A percentile compares a stretch with the other conserved stretches of the same genome.
phyloP scores from a whole-genome alignment of 2,797 vertebrate species.

The Carduelis carduelis region DNA sequence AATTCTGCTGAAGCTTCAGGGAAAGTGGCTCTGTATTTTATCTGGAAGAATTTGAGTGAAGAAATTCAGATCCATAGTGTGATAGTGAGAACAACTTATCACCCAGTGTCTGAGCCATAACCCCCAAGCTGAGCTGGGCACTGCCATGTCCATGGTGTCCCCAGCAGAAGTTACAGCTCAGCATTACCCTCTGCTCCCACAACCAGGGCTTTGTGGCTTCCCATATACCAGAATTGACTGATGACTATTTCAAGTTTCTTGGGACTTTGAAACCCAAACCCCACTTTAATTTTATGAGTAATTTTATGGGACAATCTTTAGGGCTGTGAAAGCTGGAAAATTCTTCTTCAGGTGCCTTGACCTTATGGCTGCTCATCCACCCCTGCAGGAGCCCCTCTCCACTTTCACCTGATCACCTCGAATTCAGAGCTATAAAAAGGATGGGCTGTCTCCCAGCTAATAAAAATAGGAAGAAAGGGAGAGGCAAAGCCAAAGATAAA shows the following conservation, averaged over 20 bases:
- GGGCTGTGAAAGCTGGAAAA: neutral
- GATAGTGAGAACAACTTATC: neutral
- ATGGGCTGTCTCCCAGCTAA: conserved; percentile 1
- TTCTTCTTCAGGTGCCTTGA: conserved; percentile 39
- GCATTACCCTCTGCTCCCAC: neutral
- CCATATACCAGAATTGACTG: neutral
- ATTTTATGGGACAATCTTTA: conserved; percentile 50
- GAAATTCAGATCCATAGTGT: neutral
- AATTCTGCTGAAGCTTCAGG: neutral
- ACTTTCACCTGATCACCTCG: conserved; percentile 9
- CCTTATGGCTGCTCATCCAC: conserved; percentile 5
- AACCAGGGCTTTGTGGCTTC: neutral
- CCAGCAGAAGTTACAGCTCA: neutral
- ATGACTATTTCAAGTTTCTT: neutral
- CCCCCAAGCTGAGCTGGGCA: neutral
- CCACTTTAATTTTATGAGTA: conserved; percentile 50
- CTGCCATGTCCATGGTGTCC: neutral
- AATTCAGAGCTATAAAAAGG: conserved; percentile 20
- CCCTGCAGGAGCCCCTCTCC: neutral
- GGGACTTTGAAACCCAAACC: conserved; percentile 22
- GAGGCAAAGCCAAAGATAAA: conserved; percentile 20
- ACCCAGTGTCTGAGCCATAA: neutral
- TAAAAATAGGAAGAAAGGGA: conserved; percentile 16
- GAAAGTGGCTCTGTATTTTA: neutral
- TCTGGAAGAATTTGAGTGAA: neutral